Base-by-base conservation (phyloP, 2,113 vertebrate species). In the Anthoscopus minutus region DNA sequence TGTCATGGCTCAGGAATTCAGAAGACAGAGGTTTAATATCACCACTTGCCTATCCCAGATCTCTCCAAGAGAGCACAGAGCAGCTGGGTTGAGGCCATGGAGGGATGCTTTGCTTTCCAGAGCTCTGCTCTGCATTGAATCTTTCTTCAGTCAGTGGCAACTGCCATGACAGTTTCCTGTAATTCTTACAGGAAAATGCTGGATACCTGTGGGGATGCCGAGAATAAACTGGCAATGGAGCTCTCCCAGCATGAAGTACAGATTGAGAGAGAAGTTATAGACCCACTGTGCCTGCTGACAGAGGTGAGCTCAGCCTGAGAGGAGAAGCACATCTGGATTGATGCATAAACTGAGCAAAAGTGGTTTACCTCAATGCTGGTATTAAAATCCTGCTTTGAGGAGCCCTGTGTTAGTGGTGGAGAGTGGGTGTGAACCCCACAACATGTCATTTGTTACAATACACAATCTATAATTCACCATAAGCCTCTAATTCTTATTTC, bases 241-340 rank as follows among this genome's bases (percentile, higher is more conserved):
- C 97, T 99, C 62, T 99, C 99, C 87, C 98, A 98, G 71, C 98
- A 99, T 0, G 99, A 99, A 95, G 96, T 99, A 31, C 98, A 99
- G 93, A 97, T 99, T 6, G 99, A 99, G 94, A 99, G 98, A 77
- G 99, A 99, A 25, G 97, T 99, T n/a, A 85, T 99, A 86, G 99
- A 99, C 69, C 99, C 99, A 1, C 97, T 99, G 57, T 99, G 95
- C 57, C 95, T 98, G 48, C 97, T 99, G 25, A 99, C 99, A 15
- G 99, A 99, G 98, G 99, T 99, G 94, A 85, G 45, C 30, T 31
- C 35, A 47, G 57, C 81, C 69, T 47, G 70, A 1, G 47, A 28
- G 56, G 40, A 24, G 60, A 35, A 81, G 10, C 38, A 51, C 23
- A 2, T 33, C 19, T 37, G 23, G 24, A 17, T 10, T 79, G 74